Evolutionary conservation across 1,140 invertebrate genomes (phyloP), one percentile per base, ranked within the genome.

Genomic region (Nymphalis io): DNA sequence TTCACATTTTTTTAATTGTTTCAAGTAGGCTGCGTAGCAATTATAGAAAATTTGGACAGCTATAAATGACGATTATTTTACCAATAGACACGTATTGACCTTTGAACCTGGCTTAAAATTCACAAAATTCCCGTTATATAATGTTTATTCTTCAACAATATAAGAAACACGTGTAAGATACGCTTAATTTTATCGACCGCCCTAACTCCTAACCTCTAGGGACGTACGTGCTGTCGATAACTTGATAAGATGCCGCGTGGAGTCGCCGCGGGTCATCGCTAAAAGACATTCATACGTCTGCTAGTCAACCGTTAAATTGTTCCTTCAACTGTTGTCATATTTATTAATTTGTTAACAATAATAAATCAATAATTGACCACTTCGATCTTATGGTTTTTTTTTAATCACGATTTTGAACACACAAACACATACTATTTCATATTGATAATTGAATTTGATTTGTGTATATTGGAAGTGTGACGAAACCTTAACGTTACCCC

Each of bases 281-380:
- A 33, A 33, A 27, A 33, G 5, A 33, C 74, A 58, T 60, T 66
- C 66, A 72, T 58, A 46, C 60, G 61, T 20, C 61, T 65, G 59
- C 61, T 69, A 4, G 27, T 33, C 60, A 69, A 68, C 46, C 68
- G 60, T 73, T 48, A 64, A 73, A 68, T 68, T 23, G 39, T 38
- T 46, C 6, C n/a, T 46, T 46, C 15, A 33, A 33, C 27, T 16
- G 16, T 18, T 46, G 15, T 4, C n/a, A 16, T n/a, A 42, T 42
- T 42, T 42, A 42, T n/a, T 42, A 3, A 15, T 42, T 42, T 42
- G 11, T n/a, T 42, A 4, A 42, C 11, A 11, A 13, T n/a, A 2
- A 42, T 42, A 42, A 33, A 33, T 33, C 27, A 33, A 42, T 42
- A 42, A 42, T 42, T n/a, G 40, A 42, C 11, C 3, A n/a, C 12